Evolutionary conservation across 1,140 invertebrate genomes (phyloP).

Genomic region (Habropoda laboriosa): DNA sequence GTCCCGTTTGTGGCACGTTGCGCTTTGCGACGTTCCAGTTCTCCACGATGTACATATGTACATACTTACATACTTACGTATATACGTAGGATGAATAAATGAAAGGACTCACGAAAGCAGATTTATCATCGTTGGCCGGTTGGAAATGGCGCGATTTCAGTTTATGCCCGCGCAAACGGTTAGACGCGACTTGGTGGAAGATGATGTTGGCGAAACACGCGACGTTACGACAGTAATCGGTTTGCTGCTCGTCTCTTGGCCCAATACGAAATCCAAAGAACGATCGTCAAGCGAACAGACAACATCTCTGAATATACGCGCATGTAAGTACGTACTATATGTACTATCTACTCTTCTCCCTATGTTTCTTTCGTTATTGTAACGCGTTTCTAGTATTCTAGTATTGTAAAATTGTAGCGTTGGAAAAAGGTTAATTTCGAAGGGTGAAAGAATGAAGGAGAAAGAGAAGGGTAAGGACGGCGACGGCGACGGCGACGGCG

Average conservation of each 20-base stretch:
- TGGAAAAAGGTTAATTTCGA: too few species aligned
- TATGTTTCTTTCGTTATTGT: too few species aligned
- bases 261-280: neutral
- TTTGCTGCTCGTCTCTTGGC: conserved; percentile 44
- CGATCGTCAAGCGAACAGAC: too few species aligned
- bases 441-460: too few species aligned
- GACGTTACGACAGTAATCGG: conserved; percentile 69
- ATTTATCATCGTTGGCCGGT: neutral
- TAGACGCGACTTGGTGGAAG: conserved; percentile 58
- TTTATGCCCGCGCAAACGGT: neutral
- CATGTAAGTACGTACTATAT: too few species aligned
- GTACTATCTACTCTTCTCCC: neutral
- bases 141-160: neutral
- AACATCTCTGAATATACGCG: neutral
- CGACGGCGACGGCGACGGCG: too few species aligned
- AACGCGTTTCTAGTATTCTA: too few species aligned
- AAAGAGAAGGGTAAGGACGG: too few species aligned
- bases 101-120: conserved; percentile 8
- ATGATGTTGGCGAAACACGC: conserved; percentile 75
- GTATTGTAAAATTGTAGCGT: too few species aligned
- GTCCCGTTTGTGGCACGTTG: neutral
- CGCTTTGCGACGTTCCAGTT: neutral
- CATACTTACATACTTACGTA: neutral
- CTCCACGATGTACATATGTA: neutral
- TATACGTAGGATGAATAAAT: conserved; percentile 16